These are phyloP conservation scores for Mnemiopsis leidyi DNA, from an alignment of 37 sponge, comb jelly and placozoan genomes.

Conservation along the genomic window DNA sequence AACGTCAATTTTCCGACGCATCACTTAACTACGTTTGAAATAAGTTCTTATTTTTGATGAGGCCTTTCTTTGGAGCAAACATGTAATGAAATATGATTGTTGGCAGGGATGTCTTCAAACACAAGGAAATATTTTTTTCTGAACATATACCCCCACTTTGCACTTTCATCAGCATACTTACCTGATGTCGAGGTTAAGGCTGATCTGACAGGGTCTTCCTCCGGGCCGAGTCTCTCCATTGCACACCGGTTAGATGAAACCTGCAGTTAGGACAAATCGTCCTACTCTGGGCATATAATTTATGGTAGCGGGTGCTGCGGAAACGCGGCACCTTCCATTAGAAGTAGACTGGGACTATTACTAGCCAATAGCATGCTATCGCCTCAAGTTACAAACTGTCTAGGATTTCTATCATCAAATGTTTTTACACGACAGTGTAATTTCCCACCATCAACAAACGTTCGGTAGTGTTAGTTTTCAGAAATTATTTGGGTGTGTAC, in stretches of 20 bases:
- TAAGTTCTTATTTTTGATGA: neutral
- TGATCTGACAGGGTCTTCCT: constrained; percentile 37
- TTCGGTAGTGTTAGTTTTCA: too few relatives aligned
- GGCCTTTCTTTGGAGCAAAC: too few relatives aligned
- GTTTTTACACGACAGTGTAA: too few relatives aligned
- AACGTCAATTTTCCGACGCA: neutral
- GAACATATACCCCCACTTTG: neutral
- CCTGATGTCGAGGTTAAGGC: constrained; percentile 60
- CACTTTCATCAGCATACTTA: neutral
- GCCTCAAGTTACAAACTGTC: too few relatives aligned
- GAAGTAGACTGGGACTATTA: too few relatives aligned
- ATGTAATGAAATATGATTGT: too few relatives aligned
- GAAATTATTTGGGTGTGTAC: too few relatives aligned
- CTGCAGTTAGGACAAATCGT: constrained; percentile 61
- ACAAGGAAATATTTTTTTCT: constrained; percentile 21
- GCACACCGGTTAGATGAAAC: constrained; percentile 60
- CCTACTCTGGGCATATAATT: constrained; percentile 55
- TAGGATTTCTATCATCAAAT: too few relatives aligned
- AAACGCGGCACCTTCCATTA: constrained; percentile 43
- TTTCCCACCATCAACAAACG: too few relatives aligned
- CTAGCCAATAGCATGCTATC: too few relatives aligned
- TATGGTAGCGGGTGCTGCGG: constrained; percentile 59
- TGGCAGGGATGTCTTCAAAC: too few relatives aligned
- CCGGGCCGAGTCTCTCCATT: constrained; percentile 55
- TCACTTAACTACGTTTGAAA: neutral